These are phyloP conservation scores for Sus cebifrons DNA, from an alignment of 2,797 vertebrate genomes.

Conservation along the genomic window DNA sequence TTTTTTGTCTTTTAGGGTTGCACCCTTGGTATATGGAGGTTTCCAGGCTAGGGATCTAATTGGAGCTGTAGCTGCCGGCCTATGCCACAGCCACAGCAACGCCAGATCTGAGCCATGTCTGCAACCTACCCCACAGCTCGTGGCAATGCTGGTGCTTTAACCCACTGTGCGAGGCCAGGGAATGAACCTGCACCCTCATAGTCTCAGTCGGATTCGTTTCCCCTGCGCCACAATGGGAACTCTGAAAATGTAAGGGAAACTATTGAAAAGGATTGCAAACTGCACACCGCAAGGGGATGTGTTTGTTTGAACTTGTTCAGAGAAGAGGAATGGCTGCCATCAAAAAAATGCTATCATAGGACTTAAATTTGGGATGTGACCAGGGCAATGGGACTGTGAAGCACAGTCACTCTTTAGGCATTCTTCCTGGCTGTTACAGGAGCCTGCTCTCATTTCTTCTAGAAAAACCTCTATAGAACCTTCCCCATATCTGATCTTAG, in stretches of 20 bases:
- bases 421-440: background rate
- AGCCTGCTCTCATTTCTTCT: background rate
- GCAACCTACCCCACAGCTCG: too few species aligned
- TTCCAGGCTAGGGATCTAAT: too few species aligned
- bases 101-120: too few species aligned
- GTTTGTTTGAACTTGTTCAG: background rate
- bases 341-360: background rate
- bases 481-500: background rate
- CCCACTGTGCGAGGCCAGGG: too few species aligned
- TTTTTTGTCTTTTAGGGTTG: too few species aligned
- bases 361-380: background rate
- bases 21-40: too few species aligned
- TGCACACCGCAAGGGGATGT: background rate
- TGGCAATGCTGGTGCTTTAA: too few species aligned
- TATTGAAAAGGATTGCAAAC: background rate
- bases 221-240: too few species aligned
- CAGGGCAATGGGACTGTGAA: background rate
- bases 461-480: background rate
- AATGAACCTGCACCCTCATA: too few species aligned
- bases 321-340: background rate
- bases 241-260: background rate
- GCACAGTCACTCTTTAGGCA: background rate
- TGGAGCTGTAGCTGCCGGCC: too few species aligned
- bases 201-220: too few species aligned
- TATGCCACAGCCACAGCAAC: too few species aligned